Percentiles rank a stretch among this genome's conserved stretches.
phyloP scores from a whole-genome alignment of 2,113 vertebrate species.

The Eptesicus fuscus region DNA sequence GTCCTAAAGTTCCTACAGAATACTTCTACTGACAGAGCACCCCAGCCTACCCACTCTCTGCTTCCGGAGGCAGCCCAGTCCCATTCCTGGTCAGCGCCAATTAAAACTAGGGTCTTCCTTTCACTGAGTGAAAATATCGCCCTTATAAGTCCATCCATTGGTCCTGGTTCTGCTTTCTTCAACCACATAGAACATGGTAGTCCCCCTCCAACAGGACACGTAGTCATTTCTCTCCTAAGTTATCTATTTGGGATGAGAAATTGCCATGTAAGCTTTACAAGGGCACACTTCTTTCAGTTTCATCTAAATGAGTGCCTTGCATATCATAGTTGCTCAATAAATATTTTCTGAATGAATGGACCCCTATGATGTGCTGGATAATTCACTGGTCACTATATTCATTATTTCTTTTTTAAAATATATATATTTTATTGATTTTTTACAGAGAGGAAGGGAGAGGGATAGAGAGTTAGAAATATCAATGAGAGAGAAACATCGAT shows the following conservation, averaged over 20 bases:
- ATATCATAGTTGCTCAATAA: background rate
- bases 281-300: background rate
- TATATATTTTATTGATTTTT: no score
- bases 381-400: background rate
- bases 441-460: no score
- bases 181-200: background rate
- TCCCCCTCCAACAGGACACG: background rate
- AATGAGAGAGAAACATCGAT: no score
- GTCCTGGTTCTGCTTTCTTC: background rate
- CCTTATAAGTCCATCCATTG: background rate
- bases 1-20: background rate
- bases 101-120: background rate
- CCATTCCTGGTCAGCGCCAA: background rate
- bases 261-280: background rate
- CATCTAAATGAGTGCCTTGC: background rate
- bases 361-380: background rate
- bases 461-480: no score
- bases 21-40: background rate
- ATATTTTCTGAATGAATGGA: background rate
- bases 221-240: background rate
- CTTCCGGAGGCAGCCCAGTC: background rate
- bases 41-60: background rate
- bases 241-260: background rate
- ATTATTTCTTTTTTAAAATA: no score
- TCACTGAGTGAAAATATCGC: background rate